Base-by-base conservation (phyloP, 1,140 invertebrate genomes). In the Popillia japonica region DNA sequence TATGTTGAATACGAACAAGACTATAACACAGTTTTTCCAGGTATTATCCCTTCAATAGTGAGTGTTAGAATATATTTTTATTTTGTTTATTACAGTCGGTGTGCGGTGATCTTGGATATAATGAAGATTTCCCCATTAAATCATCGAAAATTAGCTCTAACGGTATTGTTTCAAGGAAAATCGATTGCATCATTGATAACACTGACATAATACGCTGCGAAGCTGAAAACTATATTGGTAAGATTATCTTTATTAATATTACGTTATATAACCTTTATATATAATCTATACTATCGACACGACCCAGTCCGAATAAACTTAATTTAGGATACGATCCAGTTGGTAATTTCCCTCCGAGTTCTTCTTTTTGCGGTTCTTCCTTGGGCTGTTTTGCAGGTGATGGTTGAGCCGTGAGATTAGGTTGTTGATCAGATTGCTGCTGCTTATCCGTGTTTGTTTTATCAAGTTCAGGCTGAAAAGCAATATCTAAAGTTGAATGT, bases 1-100 rank as follows among this genome's bases (percentile, higher is more conserved):
- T 68, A 42, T 41, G 20, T 14, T 78, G 40, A 41, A 42, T 72
- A 68, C 61, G 8, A 68, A 68, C 22, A 68, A 68, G 61, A 74
- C 42, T n/a, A 78, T 78, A 8, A 78, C 77, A 20, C 68, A 55
- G 11, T 76, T 76, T 4, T 76, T 76, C 22, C 75, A 76, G 44
- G 75, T 76, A 55, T 10, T 48, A 27, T 14, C 11, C 11, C 0
- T 64, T 64, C 22, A 27, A n/a, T n/a, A n/a, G n/a, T 4, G 8
- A 23, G 0, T 11, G 61, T 34, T 68, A 34, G 27, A 2, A 23
- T 34, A 9, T 68, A 6, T 68, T 68, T 27, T 22, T 48, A 2
- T 23, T 68, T 61, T 3, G 2, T 7, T 10, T 23, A 27, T 68
- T 68, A 23, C 9, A 68, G 61, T 68, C 22, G 27, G 61, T 55